These are phyloP conservation scores for Xiphophorus hellerii DNA, from an alignment of 2,113 vertebrate species.

Conservation along the genomic window DNA sequence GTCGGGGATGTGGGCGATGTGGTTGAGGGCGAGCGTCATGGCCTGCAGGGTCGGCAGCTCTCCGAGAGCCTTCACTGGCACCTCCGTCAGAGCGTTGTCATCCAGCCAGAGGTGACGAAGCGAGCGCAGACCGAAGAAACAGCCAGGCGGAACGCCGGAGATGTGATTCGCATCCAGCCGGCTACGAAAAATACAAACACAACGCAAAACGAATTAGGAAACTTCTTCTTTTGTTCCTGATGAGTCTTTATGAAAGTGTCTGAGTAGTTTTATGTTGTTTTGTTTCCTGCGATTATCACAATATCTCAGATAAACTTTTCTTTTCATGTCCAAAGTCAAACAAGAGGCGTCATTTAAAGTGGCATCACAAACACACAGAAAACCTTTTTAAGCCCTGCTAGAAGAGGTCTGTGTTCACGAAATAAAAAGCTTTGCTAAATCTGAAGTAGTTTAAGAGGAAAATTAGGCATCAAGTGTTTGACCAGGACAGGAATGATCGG, in stretches of 20 bases:
- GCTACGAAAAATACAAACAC: conserved; percentile 58
- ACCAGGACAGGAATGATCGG: conserved; percentile 37
- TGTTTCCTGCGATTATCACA: too few species aligned
- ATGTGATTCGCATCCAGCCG: conserved; percentile 93
- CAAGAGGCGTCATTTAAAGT: neutral
- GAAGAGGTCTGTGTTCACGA: neutral
- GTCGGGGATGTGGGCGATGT: conserved; percentile 84
- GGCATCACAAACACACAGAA: neutral
- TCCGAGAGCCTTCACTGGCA: conserved; percentile 84
- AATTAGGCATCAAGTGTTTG: conserved; percentile 42
- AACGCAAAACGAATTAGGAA: too few species aligned
- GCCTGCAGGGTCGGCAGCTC: conserved; percentile 87
- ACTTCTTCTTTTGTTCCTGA: too few species aligned
- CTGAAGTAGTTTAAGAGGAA: conserved; percentile 34
- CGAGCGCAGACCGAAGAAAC: conserved; percentile 86
- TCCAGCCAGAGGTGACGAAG: conserved; percentile 93
- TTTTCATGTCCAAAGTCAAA: neutral
- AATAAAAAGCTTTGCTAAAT: conserved; percentile 11
- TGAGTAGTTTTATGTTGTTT: neutral
- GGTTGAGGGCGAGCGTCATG: conserved; percentile 92
- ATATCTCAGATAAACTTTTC: neutral
- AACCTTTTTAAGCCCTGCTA: neutral
- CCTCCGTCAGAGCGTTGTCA: conserved; percentile 87
- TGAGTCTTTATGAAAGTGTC: neutral
- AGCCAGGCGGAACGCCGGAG: conserved; percentile 81